Evolutionary conservation across 2,797 vertebrate species (phyloP).

Genomic region (Helarctos malayanus): DNA sequence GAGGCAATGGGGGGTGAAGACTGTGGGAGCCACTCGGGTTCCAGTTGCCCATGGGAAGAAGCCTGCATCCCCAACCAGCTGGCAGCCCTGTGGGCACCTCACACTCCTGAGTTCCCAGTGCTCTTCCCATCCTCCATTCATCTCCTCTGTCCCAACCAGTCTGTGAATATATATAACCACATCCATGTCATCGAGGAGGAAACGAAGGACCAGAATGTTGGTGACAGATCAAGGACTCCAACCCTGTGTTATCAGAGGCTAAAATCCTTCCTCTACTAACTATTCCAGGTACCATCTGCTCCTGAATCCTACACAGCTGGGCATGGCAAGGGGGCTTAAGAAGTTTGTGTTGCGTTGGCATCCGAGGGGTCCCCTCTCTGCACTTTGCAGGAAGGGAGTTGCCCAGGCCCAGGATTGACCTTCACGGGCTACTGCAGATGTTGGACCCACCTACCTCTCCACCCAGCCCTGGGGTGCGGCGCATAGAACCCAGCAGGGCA

Average conservation of each 20-base stretch:
- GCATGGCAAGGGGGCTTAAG: neutral
- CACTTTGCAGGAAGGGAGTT: neutral
- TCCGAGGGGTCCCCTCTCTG: neutral
- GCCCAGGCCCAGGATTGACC: neutral
- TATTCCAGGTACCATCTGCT: neutral
- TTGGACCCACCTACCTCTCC: neutral
- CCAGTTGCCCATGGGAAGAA: neutral
- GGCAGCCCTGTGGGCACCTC: neutral
- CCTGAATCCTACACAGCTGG: neutral
- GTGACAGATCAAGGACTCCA: neutral
- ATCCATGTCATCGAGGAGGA: neutral
- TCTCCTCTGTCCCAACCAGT: neutral
- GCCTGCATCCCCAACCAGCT: neutral
- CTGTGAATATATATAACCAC: neutral
- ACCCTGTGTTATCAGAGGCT: neutral
- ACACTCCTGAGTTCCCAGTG: neutral
- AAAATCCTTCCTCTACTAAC: neutral
- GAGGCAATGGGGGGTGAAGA: neutral
- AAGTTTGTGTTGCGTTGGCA: neutral
- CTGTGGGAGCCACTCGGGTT: neutral
- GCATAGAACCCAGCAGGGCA: neutral
- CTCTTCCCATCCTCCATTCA: neutral
- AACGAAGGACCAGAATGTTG: neutral
- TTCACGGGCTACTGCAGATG: neutral
- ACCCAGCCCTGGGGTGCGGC: neutral